Percentiles rank a stretch among this genome's conserved stretches.
These are phyloP conservation scores for Lates calcarifer DNA, from an alignment of 2,113 vertebrate genomes.

Conservation along the genomic window DNA sequence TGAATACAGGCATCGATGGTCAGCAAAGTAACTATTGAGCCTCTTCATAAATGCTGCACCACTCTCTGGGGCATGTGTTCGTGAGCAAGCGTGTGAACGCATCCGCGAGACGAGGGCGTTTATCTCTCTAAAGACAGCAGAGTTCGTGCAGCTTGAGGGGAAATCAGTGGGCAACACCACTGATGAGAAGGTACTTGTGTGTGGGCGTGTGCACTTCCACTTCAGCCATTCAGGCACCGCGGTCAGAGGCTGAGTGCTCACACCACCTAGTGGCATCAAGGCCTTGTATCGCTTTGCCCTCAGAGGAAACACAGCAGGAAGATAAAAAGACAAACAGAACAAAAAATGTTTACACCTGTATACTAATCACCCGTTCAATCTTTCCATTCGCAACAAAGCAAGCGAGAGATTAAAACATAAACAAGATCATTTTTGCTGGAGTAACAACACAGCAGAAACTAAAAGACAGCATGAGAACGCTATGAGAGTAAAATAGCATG, in stretches of 20 bases:
- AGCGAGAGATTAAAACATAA: not conserved
- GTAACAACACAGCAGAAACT: not conserved
- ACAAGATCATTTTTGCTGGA: not conserved
- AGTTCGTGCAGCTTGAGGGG: constrained; percentile 57
- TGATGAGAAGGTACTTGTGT: constrained; percentile 51
- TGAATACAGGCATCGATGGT: constrained; percentile 6
- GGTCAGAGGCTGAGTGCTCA: constrained; percentile 67
- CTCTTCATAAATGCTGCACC: constrained; percentile 60
- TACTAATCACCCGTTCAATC: not conserved
- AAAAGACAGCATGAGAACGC: not conserved
- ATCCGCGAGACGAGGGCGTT: constrained; percentile 27
- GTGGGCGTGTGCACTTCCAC: constrained; percentile 26
- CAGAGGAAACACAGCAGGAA: not conserved
- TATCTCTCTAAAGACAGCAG: constrained; percentile 55
- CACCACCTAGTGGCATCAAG: constrained; percentile 77
- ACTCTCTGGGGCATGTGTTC: not conserved
- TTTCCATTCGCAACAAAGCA: not conserved
- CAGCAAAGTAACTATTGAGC: constrained; percentile 41
- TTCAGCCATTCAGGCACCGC: constrained; percentile 5
- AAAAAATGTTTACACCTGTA: not conserved
- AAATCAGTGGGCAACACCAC: constrained; percentile 60
- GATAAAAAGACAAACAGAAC: constrained; percentile 22
- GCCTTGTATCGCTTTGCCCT: not conserved
- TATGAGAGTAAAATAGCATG: not conserved
- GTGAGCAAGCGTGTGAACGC: not conserved